Percentiles rank a stretch among this genome's conserved stretches.
phyloP scores from a whole-genome alignment of 2,113 vertebrate species.

The Pithys albifrons region DNA sequence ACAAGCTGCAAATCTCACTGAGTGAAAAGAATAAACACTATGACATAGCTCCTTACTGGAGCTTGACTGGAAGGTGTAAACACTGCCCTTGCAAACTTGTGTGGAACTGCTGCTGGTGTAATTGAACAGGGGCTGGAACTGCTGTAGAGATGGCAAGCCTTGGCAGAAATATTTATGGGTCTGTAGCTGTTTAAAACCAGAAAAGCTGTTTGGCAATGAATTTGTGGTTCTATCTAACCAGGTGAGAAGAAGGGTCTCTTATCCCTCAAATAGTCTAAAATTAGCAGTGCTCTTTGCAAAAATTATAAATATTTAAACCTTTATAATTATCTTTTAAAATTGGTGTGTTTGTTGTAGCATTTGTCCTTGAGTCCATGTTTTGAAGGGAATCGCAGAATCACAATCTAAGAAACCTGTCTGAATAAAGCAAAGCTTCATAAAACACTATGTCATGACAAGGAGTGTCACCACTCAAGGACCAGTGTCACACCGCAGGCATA shows the following conservation, averaged over 20 bases:
- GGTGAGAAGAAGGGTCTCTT: neutral
- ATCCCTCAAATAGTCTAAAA: neutral
- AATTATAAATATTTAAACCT: neutral
- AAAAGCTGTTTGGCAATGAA: neutral
- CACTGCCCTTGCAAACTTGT: neutral
- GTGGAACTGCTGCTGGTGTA: neutral
- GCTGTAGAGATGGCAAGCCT: neutral
- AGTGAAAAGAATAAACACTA: neutral
- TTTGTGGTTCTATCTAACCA: neutral
- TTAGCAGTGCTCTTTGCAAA: neutral
- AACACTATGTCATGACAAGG: neutral
- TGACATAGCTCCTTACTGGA: fast-evolving
- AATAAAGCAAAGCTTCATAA: neutral
- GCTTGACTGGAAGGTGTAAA: neutral
- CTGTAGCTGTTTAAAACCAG: neutral
- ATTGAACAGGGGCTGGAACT: neutral
- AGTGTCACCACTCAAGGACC: neutral
- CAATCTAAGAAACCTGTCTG: neutral
- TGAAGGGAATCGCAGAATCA: neutral
- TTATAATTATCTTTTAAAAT: neutral
- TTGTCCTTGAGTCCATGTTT: neutral
- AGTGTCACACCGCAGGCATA: neutral
- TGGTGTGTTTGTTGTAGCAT: neutral
- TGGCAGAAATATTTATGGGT: neutral
- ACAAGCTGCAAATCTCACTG: neutral